Percentiles rank a stretch among this genome's conserved stretches.
Conservation (phyloP, 1,140 invertebrate species). For the Fopius arisanus region DNA sequence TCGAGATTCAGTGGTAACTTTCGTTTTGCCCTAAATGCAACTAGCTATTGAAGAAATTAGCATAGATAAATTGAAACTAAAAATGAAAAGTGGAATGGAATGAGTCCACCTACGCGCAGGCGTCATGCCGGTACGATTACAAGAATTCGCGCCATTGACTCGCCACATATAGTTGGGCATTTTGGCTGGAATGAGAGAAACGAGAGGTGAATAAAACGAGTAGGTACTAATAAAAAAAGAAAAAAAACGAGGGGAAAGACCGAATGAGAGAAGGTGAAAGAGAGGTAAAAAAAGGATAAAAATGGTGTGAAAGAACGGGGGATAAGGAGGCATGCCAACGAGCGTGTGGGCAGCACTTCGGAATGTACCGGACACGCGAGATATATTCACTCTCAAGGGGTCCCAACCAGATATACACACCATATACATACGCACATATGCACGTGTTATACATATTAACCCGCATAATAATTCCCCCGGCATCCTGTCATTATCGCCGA, state of each 20-base stretch:
- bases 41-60: not conserved
- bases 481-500: conserved; percentile 22
- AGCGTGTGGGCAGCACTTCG: conserved; percentile 27
- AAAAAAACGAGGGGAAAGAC: not conserved
- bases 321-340: conserved; percentile 30
- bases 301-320: conserved; percentile 14
- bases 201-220: not conserved
- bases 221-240: not conserved
- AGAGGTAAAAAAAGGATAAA: not conserved
- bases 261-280: conserved; percentile 15
- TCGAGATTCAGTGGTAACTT: not conserved
- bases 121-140: conserved; percentile 30
- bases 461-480: conserved; percentile 29
- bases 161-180: not conserved
- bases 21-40: conserved; percentile 3
- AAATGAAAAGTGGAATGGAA: conserved; percentile 25
- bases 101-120: conserved; percentile 26
- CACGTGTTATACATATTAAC: conserved; percentile 22
- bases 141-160: conserved; percentile 35
- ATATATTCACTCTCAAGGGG: conserved; percentile 24
- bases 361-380: conserved; percentile 30
- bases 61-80: conserved; percentile 11
- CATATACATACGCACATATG: conserved; percentile 4
- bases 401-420: not conserved
- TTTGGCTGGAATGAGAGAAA: conserved; percentile 3